phyloP scores from a whole-genome alignment of 2,113 vertebrate species.

The Actenoides lindsayi region DNA sequence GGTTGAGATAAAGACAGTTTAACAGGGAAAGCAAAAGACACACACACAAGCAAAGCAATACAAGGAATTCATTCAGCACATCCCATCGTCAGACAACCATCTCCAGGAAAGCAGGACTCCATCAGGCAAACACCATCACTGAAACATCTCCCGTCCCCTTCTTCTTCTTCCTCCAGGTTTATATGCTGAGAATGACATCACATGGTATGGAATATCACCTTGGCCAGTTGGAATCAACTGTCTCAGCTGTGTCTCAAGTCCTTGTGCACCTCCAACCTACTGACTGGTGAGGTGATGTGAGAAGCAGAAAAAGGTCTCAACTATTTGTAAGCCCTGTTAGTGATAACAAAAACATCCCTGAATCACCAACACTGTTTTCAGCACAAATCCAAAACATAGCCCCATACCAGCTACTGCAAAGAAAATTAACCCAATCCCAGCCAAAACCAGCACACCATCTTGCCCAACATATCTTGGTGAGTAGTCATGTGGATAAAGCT shows the following conservation, averaged over 20 bases:
- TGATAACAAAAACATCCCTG: background rate
- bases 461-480: background rate
- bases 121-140: background rate
- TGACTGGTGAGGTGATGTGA: background rate
- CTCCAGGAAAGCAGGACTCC: background rate
- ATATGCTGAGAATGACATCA: background rate
- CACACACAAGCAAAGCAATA: background rate
- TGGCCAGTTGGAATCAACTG: background rate
- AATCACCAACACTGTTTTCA: background rate
- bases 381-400: background rate
- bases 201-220: background rate
- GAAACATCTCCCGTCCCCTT: too few species aligned
- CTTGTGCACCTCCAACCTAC: too few species aligned
- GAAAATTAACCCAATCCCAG: background rate
- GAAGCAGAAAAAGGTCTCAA: background rate
- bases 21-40: background rate
- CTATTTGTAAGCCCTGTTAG: background rate
- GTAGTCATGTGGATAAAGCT: background rate
- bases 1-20: background rate
- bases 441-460: background rate
- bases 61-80: background rate
- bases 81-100: background rate
- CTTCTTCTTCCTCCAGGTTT: background rate
- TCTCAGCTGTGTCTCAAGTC: too few species aligned
- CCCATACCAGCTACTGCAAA: background rate